Evolutionary conservation across 2,888 invertebrate genomes (phyloP).

Genomic region (Meiosimyza decipiens): DNA sequence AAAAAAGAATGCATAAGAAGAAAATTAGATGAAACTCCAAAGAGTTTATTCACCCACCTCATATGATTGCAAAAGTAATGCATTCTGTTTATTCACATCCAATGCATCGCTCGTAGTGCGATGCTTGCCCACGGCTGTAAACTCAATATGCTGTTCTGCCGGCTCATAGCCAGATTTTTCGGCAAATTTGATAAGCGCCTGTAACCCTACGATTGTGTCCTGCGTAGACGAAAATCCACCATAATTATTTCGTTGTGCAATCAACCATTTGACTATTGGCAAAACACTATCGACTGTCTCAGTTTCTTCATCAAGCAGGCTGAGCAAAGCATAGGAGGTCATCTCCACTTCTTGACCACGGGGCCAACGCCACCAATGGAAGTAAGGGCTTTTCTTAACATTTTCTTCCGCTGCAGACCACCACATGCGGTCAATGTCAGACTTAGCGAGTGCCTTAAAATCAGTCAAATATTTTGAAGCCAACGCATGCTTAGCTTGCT

Average conservation of each 20-base stretch:
- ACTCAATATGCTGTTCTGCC: constrained; percentile 71
- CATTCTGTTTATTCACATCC: constrained; percentile 79
- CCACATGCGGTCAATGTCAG: constrained; percentile 77
- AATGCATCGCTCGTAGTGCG: constrained; percentile 66
- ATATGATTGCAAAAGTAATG: constrained; percentile 83
- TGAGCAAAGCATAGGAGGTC: constrained; percentile 59
- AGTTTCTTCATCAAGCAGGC: constrained; percentile 51
- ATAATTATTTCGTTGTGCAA: constrained; percentile 75
- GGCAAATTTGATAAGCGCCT: constrained; percentile 71
- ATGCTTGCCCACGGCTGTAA: constrained; percentile 67
- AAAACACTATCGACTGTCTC: constrained; percentile 54
- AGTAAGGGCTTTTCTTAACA: constrained; percentile 50
- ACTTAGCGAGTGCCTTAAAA: constrained; percentile 70
- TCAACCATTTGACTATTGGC: constrained; percentile 77
- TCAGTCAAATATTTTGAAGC: constrained; percentile 67
- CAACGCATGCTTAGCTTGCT: constrained; percentile 77
- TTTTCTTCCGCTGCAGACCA: constrained; percentile 76
- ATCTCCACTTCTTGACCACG: constrained; percentile 59
- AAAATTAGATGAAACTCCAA: background rate
- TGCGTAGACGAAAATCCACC: constrained; percentile 83
- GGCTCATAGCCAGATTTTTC: constrained; percentile 68
- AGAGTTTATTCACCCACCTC: constrained; percentile 68
- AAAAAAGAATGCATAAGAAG: background rate
- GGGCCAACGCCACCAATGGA: constrained; percentile 66
- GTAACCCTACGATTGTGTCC: constrained; percentile 80